Base-by-base conservation (phyloP, 2,113 vertebrate genomes). In the Ochotona curzoniae region DNA sequence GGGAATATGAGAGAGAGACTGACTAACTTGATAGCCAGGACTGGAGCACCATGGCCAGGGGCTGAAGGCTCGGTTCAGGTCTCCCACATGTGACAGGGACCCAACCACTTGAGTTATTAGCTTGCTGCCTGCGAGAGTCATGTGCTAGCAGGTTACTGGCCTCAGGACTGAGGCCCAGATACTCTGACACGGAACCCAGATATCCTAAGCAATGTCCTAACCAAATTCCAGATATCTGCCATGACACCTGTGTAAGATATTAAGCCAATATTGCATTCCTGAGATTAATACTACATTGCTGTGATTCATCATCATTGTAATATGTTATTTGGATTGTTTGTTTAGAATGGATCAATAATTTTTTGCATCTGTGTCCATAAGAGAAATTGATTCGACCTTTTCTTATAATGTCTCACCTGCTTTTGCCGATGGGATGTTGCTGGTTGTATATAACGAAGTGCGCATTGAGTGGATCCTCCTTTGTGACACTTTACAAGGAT, bases 191-290 rank as follows among this genome's bases (percentile, higher is more conserved):
- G 54, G 54, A 18, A 17, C 18, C 14, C 17, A 57, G 54, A 57
- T 18, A 4, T 57, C 54, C 54, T 18, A 57, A 57, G 54, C 54
- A 57, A 57, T 57, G 10, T 57, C 54, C 18, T 57, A 57, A 18
- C 54, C 54, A 57, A 14, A 18, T 57, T 14, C 54, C 54, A 57
- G 6, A 57, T 57, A 18, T 17, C 54, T 57, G 13, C 14, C 17
- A 57, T 57, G 54, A 57, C 13, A 57, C 54, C 18, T 17, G 14
- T 57, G 14, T 17, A 57, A 57, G 18, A 75, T 79, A 20, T 57
- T 81, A 90, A 94, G 67, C 30, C 60, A 75, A 26, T 3, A 32
- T 90, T 81, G 32, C 61, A n/a, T 70, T 80, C 49, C 54, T 81
- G 75, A 18, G 13, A 64, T 90, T 63, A 54, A 70, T 81, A 54